Conservation (phyloP, 2,797 vertebrate genomes). For the Hapalemur alaotrensis region DNA sequence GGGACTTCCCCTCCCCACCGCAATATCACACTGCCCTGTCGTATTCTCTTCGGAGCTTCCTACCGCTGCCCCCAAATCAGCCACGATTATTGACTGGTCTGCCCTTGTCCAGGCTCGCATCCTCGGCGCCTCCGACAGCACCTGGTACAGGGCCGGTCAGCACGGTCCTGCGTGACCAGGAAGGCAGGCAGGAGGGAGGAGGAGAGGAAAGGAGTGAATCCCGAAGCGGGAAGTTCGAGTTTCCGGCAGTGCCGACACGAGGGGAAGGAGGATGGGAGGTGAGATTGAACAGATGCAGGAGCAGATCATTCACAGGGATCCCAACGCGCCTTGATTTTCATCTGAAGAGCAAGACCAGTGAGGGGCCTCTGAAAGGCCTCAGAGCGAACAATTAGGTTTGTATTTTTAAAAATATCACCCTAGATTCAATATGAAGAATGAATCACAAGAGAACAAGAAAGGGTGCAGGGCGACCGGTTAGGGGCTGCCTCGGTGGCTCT, state of each 20-base stretch:
- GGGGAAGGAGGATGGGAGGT: neutral
- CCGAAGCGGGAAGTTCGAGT: neutral
- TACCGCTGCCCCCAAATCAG: neutral
- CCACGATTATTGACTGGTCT: neutral
- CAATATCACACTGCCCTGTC: neutral
- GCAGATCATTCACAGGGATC: neutral
- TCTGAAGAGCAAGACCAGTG: neutral
- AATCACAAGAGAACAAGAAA: neutral
- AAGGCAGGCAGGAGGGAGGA: no score
- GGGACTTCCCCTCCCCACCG: neutral
- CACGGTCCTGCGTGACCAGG: neutral
- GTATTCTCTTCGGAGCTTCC: neutral
- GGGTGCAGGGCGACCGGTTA: neutral
- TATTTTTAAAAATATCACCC: neutral
- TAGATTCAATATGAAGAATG: neutral
- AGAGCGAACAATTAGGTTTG: neutral
- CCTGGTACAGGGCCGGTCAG: neutral
- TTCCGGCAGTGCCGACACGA: neutral
- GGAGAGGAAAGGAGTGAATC: no score
- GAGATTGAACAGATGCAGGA: neutral
- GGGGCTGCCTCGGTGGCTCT: neutral
- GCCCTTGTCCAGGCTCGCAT: neutral
- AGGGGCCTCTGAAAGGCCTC: neutral
- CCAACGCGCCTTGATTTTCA: neutral
- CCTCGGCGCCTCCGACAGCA: neutral